phyloP scores from a whole-genome alignment of 2,797 vertebrate species.

The Silurus lanzhouensis region DNA sequence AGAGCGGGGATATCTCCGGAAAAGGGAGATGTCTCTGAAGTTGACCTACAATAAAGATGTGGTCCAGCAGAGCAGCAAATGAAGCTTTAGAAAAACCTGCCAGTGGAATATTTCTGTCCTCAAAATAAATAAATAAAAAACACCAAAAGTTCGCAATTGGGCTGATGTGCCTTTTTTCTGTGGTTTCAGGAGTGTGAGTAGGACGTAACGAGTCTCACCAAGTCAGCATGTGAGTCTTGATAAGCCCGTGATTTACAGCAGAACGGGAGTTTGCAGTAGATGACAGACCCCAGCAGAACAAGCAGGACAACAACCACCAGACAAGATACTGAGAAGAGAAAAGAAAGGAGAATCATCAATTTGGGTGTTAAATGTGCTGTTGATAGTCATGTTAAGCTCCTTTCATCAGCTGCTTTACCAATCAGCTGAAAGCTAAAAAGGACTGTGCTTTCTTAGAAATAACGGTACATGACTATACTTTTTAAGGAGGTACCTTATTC shows the following conservation, averaged over 20 bases:
- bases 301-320: constrained; percentile 78
- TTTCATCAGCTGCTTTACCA: neutral
- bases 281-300: constrained; percentile 76
- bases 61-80: neutral
- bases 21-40: constrained; percentile 18
- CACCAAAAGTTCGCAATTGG: neutral
- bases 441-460: neutral
- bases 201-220: constrained; percentile 64
- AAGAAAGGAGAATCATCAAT: constrained; percentile 13
- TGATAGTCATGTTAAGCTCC: neutral
- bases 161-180: constrained; percentile 13
- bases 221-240: constrained; percentile 73
- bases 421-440: neutral
- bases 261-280: constrained; percentile 76
- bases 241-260: constrained; percentile 81
- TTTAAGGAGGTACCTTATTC: neutral
- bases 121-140: neutral
- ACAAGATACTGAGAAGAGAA: constrained; percentile 70
- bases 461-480: neutral
- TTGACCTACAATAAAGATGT: neutral
- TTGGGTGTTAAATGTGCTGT: neutral
- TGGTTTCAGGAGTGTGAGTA: constrained; percentile 6
- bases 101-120: neutral
- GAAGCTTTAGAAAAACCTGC: constrained; percentile 13
- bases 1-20: constrained; percentile 10